A percentile compares a stretch with the other conserved stretches of the same genome.
Conservation (phyloP, 2,797 vertebrate species). For the Zalophus californianus region DNA sequence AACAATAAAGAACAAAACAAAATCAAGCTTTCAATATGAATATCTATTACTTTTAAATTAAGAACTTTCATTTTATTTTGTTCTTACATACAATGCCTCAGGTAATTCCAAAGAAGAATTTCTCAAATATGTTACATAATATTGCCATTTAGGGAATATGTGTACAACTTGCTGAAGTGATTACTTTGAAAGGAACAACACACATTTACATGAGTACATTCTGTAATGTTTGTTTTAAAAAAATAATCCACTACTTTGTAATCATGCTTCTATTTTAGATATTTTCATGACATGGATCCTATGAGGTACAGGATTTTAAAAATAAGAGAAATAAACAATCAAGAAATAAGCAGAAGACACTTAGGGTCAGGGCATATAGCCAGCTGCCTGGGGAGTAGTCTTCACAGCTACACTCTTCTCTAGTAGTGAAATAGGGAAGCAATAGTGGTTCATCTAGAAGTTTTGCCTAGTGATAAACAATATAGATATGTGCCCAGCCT, state of each 20-base stretch:
- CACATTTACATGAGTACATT: slow-evolving; percentile 73
- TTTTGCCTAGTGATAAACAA: neutral
- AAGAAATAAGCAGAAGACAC: slow-evolving; percentile 69
- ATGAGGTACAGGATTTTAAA: slow-evolving; percentile 74
- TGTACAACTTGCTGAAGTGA: slow-evolving; percentile 60
- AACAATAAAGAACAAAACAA: slow-evolving; percentile 23
- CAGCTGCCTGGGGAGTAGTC: slow-evolving; percentile 32
- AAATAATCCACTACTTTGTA: slow-evolving; percentile 73
- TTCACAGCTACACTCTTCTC: neutral
- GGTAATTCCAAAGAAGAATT: slow-evolving; percentile 52
- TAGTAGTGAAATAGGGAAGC: accelerated
- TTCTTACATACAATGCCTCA: slow-evolving; percentile 15
- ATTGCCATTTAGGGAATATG: slow-evolving; percentile 49
- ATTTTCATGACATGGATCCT: slow-evolving; percentile 75
- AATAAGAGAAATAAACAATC: slow-evolving; percentile 77
- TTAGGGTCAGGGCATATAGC: slow-evolving; percentile 38
- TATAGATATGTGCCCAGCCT: neutral
- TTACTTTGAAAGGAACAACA: slow-evolving; percentile 62
- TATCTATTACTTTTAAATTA: slow-evolving; percentile 18
- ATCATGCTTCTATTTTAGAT: slow-evolving; percentile 78
- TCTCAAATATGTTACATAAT: slow-evolving; percentile 63
- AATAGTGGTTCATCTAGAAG: accelerated
- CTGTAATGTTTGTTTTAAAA: slow-evolving; percentile 73
- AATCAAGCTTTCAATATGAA: slow-evolving; percentile 36
- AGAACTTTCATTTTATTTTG: slow-evolving; percentile 34